Conservation (phyloP, 2,113 vertebrate species). For the Pycnonotus jocosus region DNA sequence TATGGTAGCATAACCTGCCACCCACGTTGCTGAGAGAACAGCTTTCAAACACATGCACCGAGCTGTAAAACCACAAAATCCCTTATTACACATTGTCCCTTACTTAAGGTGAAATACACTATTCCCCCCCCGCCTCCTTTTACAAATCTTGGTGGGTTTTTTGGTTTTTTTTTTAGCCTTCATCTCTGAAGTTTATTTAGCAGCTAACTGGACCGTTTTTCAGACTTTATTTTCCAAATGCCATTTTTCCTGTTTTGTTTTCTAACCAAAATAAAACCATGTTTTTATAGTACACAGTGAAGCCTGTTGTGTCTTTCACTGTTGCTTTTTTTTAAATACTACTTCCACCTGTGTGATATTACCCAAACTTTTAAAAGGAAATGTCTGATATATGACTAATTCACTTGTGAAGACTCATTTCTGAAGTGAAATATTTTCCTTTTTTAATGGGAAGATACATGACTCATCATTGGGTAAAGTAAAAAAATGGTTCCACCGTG, state of each 20-base stretch:
- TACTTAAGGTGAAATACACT: constrained; percentile 86
- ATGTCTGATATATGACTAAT: constrained; percentile 19
- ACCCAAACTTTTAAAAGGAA: constrained; percentile 29
- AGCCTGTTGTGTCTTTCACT: constrained; percentile 7
- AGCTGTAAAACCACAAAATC: constrained; percentile 95
- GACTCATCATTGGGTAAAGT: not conserved
- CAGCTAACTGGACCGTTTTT: constrained; percentile 47
- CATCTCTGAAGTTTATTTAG: constrained; percentile 64
- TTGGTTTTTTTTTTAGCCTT: constrained; percentile 30
- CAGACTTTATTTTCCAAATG: constrained; percentile 52
- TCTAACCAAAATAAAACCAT: constrained; percentile 41
- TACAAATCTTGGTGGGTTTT: constrained; percentile 55
- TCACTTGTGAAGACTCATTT: constrained; percentile 21
- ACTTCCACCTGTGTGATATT: constrained; percentile 51
- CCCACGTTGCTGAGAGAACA: constrained; percentile 95
- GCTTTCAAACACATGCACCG: constrained; percentile 93
- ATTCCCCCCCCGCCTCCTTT: constrained; percentile 44
- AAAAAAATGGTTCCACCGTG: not conserved
- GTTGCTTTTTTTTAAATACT: not conserved
- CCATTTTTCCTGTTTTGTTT: constrained; percentile 57
- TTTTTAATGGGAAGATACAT: not conserved
- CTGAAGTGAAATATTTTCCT: not conserved
- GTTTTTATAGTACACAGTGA: constrained; percentile 41
- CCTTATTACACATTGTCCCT: constrained; percentile 92
- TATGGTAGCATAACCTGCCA: constrained; percentile 94